Conservation (phyloP, 2,888 invertebrate genomes). For the Drosophila falleni region DNA sequence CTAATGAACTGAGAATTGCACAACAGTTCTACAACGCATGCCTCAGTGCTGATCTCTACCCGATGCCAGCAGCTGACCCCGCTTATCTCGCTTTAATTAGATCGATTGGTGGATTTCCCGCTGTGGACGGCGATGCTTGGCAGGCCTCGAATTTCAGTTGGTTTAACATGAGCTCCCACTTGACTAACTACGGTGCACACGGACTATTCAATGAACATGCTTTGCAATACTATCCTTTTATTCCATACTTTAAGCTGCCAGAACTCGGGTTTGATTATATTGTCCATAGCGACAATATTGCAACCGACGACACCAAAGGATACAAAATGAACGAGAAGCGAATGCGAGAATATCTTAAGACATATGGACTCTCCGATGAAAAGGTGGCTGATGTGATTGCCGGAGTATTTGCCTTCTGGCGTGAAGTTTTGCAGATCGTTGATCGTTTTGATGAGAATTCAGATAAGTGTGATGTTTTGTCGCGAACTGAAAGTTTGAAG, state of each 20-base stretch:
- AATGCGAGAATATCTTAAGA: conserved; percentile 74
- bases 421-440: conserved; percentile 54
- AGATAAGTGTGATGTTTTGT: conserved; percentile 40
- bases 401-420: conserved; percentile 77
- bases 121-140: conserved; percentile 77
- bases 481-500: fast-evolving
- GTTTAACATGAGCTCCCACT: conserved; percentile 83
- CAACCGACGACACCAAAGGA: conserved; percentile 72
- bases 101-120: conserved; percentile 83
- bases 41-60: conserved; percentile 68
- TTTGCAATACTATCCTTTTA: conserved; percentile 69
- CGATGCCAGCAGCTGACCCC: conserved; percentile 67
- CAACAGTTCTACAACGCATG: conserved; percentile 78
- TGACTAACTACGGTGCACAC: conserved; percentile 74
- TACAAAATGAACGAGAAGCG: conserved; percentile 74
- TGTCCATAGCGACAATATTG: conserved; percentile 80
- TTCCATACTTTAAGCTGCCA: conserved; percentile 79
- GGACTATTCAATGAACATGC: conserved; percentile 74
- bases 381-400: conserved; percentile 58
- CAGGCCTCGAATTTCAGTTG: conserved; percentile 75
- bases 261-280: conserved; percentile 81
- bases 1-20: conserved; percentile 69
- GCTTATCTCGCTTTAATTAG: conserved; percentile 78
- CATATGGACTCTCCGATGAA: conserved; percentile 67
- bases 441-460: conserved; percentile 62